These are phyloP conservation scores for Amaurobius ferox DNA, from an alignment of 2,888 invertebrate genomes.

Conservation along the genomic window DNA sequence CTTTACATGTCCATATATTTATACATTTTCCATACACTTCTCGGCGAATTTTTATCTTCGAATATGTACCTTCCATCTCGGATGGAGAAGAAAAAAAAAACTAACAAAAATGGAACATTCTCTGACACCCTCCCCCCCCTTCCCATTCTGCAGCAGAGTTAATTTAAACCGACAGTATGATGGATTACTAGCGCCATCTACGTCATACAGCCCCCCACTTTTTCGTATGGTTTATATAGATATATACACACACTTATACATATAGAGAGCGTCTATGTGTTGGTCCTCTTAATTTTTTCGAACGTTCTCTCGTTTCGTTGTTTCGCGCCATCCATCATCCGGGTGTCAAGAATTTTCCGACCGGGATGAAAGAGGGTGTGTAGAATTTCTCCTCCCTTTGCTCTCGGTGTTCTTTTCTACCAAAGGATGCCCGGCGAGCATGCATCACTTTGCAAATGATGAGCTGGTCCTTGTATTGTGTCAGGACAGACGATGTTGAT, in stretches of 20 bases:
- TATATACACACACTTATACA: constrained; percentile 21
- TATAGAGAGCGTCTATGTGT: constrained; percentile 15
- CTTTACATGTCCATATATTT: constrained; percentile 57
- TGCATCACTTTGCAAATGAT: neutral
- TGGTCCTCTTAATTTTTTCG: constrained; percentile 16
- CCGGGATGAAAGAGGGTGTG: constrained; percentile 44
- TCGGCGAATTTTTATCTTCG: constrained; percentile 53
- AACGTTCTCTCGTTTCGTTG: constrained; percentile 49
- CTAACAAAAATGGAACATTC: constrained; percentile 11
- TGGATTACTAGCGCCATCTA: constrained; percentile 70
- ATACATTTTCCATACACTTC: constrained; percentile 52
- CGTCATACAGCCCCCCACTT: constrained; percentile 25
- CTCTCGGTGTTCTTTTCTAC: constrained; percentile 15
- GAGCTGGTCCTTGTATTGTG: neutral
- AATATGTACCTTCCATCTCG: constrained; percentile 28
- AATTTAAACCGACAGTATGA: constrained; percentile 75
- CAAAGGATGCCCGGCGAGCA: neutral
- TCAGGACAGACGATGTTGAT: neutral
- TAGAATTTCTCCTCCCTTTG: constrained; percentile 14
- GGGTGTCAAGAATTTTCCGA: constrained; percentile 69
- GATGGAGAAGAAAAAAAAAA: constrained; percentile 4
- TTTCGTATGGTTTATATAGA: constrained; percentile 37
- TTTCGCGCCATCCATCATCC: constrained; percentile 65
- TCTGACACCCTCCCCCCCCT: constrained; percentile 21
- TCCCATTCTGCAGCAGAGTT: constrained; percentile 71